Percentiles rank a stretch among this genome's conserved stretches.
Evolutionary conservation across 2,113 vertebrate species (phyloP).

Genomic region (Peromyscus maniculatus): DNA sequence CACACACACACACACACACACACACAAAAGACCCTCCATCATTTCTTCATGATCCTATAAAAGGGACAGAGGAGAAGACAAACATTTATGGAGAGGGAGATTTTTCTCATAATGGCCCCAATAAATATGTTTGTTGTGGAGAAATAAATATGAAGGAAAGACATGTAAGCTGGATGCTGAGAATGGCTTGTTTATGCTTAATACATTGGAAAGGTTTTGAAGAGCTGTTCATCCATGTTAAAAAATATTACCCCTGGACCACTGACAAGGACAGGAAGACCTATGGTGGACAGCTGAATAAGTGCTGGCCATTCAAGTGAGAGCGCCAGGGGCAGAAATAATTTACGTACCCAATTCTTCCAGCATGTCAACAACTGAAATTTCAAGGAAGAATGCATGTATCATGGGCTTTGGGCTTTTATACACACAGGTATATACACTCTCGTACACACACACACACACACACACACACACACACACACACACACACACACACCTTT

Average conservation of each 20-base stretch:
- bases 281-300: constrained; percentile 75
- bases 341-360: constrained; percentile 82
- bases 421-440: not conserved
- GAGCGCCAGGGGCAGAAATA: constrained; percentile 79
- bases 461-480: not conserved
- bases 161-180: constrained; percentile 74
- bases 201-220: constrained; percentile 82
- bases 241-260: constrained; percentile 84
- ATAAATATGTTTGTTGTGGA: constrained; percentile 84
- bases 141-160: constrained; percentile 84
- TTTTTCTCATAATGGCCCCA: constrained; percentile 81
- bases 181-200: constrained; percentile 82
- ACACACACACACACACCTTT: not conserved
- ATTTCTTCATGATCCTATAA: constrained; percentile 76
- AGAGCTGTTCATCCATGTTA: constrained; percentile 85
- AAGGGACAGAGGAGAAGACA: constrained; percentile 83
- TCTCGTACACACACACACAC: not conserved
- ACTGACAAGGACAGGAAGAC: constrained; percentile 84
- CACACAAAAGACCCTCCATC: constrained; percentile 64
- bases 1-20: constrained; percentile 12
- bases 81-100: constrained; percentile 84
- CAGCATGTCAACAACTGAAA: constrained; percentile 77
- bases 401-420: constrained; percentile 28
- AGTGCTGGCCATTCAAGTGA: constrained; percentile 74
- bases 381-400: constrained; percentile 73